A percentile compares a stretch with the other conserved stretches of the same genome.
These are phyloP conservation scores for Metopolophium dirhodum DNA, from an alignment of 1,140 invertebrate genomes.

Conservation along the genomic window DNA sequence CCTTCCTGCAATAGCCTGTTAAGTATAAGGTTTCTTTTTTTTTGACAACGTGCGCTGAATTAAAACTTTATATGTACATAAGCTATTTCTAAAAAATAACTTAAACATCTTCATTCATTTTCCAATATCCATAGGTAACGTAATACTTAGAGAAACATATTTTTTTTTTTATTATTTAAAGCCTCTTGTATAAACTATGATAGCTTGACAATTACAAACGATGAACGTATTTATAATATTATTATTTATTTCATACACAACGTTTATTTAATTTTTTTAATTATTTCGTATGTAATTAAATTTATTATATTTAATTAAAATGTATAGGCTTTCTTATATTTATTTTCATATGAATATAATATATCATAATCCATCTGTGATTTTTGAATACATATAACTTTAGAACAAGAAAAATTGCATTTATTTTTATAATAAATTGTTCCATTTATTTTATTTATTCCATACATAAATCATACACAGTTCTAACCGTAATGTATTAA, in stretches of 20 bases:
- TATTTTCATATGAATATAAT: background rate
- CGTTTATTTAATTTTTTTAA: background rate
- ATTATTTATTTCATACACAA: background rate
- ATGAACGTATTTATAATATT: too few relatives aligned
- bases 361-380: background rate
- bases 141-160: background rate
- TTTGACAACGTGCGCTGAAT: background rate
- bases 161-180: too few relatives aligned
- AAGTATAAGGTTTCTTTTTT: background rate
- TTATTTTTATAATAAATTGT: too few relatives aligned
- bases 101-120: background rate
- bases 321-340: background rate
- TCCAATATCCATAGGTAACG: background rate
- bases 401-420: background rate
- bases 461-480: background rate
- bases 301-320: background rate
- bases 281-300: background rate
- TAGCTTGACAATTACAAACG: too few relatives aligned
- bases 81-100: background rate
- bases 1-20: background rate
- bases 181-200: too few relatives aligned
- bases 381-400: background rate
- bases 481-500: background rate
- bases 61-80: background rate
- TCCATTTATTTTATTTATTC: background rate